Base-by-base conservation (phyloP, 2,797 vertebrate genomes). In the Phataginus tetradactyla region DNA sequence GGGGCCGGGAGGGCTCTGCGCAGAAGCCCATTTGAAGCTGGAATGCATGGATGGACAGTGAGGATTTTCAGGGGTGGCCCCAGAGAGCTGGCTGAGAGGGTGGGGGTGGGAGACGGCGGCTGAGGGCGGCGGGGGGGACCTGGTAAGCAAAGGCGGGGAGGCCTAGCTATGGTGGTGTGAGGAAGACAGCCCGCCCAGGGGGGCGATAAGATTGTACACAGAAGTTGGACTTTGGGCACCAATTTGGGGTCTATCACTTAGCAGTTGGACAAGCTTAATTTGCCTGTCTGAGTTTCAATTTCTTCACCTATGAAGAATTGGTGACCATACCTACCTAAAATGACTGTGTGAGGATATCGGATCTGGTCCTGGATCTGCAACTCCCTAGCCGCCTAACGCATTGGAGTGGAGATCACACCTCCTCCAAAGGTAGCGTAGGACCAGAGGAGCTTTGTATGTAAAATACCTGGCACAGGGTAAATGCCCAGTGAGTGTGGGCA, bases 381-480 rank as follows among this genome's bases (percentile, higher is more conserved):
- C 15, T 53, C 57, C 3, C 32, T 45, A 39, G 45, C 45, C 71
- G 29, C 34, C 86, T 69, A 57, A 63, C 9, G 18, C 78, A 20
- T 39, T 51, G 84, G 29, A 72, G n/a, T 37, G 34, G 27, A 10
- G 34, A 64, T n/a, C 25, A n/a, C 3, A 29, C 42, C 53, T 69
- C 77, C 37, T 90, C 59, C 53, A 45, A 18, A 83, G 64, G 34
- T 11, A 34, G 25, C 10, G 7, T 39, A 34, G 80, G 39, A 42
- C 29, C 1, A n/a, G 37, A 39, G 0, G 21, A 51, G 34, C 29
- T 6, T 1, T 5, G 49, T 7, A 10, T 2, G 11, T 10, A 6
- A 69, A 34, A 11, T 20, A 42, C 49, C 17, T 42, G 72, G 39
- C 78, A 15, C 29, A 20, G 39, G 20, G 51, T 20, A 32, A 17